Evolutionary conservation across 2,113 vertebrate species (phyloP).

Genomic region (Lanius collurio): DNA sequence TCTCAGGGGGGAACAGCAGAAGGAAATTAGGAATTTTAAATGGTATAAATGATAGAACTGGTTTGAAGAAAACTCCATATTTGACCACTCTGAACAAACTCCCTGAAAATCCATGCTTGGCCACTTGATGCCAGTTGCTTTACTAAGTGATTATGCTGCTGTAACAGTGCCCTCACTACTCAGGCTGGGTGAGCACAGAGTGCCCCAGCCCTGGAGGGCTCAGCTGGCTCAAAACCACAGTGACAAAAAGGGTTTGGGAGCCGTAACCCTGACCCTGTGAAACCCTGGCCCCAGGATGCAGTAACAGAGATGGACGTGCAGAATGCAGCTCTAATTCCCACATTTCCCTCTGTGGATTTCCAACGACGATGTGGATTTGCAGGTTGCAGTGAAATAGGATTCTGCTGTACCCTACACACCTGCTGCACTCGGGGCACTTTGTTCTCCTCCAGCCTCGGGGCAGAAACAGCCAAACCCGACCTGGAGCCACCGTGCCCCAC

Average conservation of each 20-base stretch:
- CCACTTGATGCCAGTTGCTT: neutral
- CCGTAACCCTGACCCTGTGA: neutral
- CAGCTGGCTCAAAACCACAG: neutral
- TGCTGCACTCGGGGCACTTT: neutral
- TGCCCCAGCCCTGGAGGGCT: neutral
- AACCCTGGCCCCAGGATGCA: neutral
- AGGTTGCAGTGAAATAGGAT: neutral
- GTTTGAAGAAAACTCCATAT: neutral
- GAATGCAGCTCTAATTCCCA: neutral
- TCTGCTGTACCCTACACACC: neutral
- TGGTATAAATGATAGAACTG: neutral
- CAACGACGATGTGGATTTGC: neutral
- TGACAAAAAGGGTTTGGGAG: neutral
- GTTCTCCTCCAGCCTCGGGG: neutral
- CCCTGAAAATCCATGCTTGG: neutral
- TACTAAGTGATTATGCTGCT: neutral
- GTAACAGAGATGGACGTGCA: neutral
- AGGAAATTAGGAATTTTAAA: neutral
- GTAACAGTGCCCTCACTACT: neutral
- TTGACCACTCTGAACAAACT: neutral
- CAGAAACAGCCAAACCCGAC: neutral
- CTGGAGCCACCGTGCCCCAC: neutral
- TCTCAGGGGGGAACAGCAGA: neutral
- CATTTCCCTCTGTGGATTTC: neutral
- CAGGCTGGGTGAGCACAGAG: neutral